These are phyloP conservation scores for Halichoeres trimaculatus DNA, from an alignment of 2,113 vertebrate genomes.

Conservation along the genomic window DNA sequence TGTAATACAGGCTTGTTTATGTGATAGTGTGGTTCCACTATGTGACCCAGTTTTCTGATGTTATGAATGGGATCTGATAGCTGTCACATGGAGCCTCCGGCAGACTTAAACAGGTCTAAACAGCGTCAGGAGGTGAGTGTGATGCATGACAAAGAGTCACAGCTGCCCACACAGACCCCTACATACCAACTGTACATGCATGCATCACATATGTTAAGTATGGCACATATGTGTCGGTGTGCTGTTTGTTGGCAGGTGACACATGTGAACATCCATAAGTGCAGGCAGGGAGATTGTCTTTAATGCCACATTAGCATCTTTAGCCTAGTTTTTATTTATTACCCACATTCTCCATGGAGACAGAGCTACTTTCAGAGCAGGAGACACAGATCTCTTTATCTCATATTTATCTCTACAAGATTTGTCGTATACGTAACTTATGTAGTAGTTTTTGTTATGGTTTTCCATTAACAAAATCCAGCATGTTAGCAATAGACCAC, in stretches of 20 bases:
- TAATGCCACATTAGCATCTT: not conserved
- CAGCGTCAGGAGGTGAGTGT: not conserved
- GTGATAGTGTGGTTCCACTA: not conserved
- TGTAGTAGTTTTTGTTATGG: no score
- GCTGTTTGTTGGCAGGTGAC: not conserved
- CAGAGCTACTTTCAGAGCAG: no score
- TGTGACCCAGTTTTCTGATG: conserved; percentile 21
- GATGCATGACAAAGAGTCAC: conserved; percentile 1
- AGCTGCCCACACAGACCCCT: not conserved
- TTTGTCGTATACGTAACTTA: no score
- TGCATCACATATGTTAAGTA: not conserved
- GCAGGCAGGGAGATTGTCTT: not conserved
- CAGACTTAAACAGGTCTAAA: not conserved
- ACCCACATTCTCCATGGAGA: not conserved
- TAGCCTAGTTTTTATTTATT: not conserved
- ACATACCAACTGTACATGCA: not conserved
- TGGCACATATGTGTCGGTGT: not conserved
- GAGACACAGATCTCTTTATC: no score
- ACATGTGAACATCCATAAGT: not conserved
- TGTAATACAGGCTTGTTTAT: not conserved
- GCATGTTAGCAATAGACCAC: no score
- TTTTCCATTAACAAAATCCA: no score
- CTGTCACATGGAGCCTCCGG: not conserved
- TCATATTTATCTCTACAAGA: no score
- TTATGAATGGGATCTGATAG: conserved; percentile 1